Conservation (phyloP, 2,888 invertebrate genomes). For the Dascillus cervinus region DNA sequence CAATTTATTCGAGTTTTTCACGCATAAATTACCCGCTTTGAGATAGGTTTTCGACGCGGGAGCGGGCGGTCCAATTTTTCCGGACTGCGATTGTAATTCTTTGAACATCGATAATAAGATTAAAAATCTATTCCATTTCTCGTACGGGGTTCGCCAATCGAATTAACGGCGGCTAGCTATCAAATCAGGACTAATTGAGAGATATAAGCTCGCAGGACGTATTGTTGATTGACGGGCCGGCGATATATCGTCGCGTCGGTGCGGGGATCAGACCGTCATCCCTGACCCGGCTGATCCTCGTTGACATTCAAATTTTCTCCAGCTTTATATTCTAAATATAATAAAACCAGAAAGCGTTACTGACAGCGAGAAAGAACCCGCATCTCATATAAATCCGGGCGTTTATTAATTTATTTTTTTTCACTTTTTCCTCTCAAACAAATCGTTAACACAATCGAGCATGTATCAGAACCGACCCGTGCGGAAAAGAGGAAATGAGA, state of each 20-base stretch:
- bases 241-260: slow-evolving; percentile 11
- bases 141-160: slow-evolving; percentile 20
- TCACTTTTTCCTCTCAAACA: slow-evolving; percentile 27
- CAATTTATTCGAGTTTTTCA: slow-evolving; percentile 34
- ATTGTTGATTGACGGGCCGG: slow-evolving; percentile 10
- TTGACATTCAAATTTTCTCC: slow-evolving; percentile 45
- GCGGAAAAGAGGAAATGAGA: slow-evolving; percentile 35
- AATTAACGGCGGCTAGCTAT: slow-evolving; percentile 27
- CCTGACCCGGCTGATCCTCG: slow-evolving; percentile 38
- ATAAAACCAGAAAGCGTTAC: slow-evolving; percentile 26
- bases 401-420: too few relatives aligned
- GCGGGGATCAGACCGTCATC: slow-evolving; percentile 31
- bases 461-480: slow-evolving; percentile 23
- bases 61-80: too few relatives aligned
- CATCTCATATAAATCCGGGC: slow-evolving; percentile 26
- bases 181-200: slow-evolving; percentile 32
- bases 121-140: slow-evolving; percentile 24
- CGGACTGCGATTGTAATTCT: slow-evolving; percentile 15
- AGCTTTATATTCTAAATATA: slow-evolving; percentile 36
- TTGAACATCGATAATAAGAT: slow-evolving; percentile 22
- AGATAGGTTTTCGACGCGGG: slow-evolving; percentile 10
- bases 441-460: slow-evolving; percentile 26
- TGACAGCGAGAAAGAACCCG: slow-evolving; percentile 24
- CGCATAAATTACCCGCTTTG: slow-evolving; percentile 31
- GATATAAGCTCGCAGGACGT: slow-evolving; percentile 22